Evolutionary conservation across 2,113 vertebrate genomes (phyloP), one percentile per base, ranked within the genome.

Genomic region (Odocoileus virginianus): DNA sequence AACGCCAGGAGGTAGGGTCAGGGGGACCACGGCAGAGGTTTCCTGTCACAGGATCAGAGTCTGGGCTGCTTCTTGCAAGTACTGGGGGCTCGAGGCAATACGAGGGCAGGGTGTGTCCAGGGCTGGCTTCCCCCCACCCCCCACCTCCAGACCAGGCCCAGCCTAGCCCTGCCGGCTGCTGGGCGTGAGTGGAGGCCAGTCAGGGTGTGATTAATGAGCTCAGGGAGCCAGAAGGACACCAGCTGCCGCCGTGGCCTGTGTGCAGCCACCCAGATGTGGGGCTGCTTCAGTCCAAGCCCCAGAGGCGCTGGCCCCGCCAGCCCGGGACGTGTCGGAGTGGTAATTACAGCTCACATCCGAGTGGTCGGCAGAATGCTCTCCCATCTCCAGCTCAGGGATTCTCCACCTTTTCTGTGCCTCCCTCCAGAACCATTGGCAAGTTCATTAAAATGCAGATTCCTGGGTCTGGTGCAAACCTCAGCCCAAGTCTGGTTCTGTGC

Each of bases 171-270:
- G 50, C 89, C n/a, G 15, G 45, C 78, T 30, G 4, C 79, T 30
- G 74, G 36, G 15, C 61, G 11, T 87, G 74, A 55, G 33, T 40
- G 25, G 40, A 28, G 55, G 50, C 43, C n/a, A 76, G 67, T 16
- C 23, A n/a, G 64, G 36, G 21, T 33, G 52, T 94, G 67, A 90
- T 93, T 92, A 87, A 88, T 76, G 60, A 96, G 85, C 84, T 78
- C 79, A 33, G 74, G 83, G 89, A 94, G 33, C 58, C 95, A 90
- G 88, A 71, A 84, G 87, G 79, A 67, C 79, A 36, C 94, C 84
- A 96, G 89, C 92, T 82, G 47, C 60, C 28, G 52, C 14, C 6
- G 3, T 81, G 90, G n/a, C 30, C 61, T 91, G 28, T 74, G 74
- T 25, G 40, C 4, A 58, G 88, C 71, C 91, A 50, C 94, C 87